A percentile compares a stretch with the other conserved stretches of the same genome.
phyloP scores from a whole-genome alignment of 2,797 vertebrate genomes.

The Catamblyrhynchus diadema region DNA sequence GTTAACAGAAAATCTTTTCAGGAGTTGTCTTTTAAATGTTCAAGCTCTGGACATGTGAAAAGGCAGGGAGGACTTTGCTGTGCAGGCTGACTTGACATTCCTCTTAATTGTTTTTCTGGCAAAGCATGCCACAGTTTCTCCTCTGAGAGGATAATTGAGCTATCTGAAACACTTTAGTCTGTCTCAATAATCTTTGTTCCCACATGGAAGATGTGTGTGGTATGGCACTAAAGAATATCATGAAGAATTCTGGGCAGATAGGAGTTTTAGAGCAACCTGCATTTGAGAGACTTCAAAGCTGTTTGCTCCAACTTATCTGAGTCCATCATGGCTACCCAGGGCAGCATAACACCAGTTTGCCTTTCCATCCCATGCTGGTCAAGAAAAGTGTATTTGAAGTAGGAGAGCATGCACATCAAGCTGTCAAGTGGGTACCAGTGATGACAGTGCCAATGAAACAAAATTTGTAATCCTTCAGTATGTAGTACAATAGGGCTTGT shows the following conservation, averaged over 20 bases:
- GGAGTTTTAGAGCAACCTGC: neutral
- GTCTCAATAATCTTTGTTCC: neutral
- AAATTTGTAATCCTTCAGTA: neutral
- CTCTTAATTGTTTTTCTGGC: neutral
- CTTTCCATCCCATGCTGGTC: neutral
- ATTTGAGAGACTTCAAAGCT: neutral
- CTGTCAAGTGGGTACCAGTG: neutral
- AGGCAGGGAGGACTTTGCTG: neutral
- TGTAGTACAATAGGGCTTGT: neutral
- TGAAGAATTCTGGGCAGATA: neutral
- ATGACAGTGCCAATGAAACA: neutral
- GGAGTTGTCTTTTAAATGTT: neutral
- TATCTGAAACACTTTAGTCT: neutral
- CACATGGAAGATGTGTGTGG: neutral
- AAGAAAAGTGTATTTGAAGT: neutral
- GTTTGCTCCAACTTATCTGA: neutral
- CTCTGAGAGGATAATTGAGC: neutral
- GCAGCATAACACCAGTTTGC: neutral
- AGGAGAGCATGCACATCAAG: neutral
- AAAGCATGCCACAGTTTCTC: neutral
- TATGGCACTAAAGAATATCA: neutral
- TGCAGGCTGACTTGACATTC: neutral
- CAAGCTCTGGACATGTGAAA: neutral
- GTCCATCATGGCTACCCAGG: neutral
- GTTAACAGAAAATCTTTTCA: neutral